Conservation (phyloP, 37 sponge, comb jelly and placozoan species). For the Tethya wilhelma region DNA sequence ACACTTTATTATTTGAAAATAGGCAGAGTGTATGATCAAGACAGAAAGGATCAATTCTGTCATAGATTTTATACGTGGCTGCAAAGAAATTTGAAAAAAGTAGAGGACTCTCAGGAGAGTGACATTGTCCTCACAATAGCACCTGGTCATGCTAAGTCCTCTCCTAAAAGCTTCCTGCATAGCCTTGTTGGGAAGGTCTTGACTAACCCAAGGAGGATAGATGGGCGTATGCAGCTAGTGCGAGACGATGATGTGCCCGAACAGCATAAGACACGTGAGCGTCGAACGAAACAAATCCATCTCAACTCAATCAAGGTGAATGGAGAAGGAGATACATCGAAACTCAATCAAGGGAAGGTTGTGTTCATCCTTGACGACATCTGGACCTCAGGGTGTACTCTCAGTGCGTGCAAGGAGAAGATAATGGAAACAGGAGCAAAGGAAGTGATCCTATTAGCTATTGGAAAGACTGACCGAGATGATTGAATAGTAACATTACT, state of each 20-base stretch:
- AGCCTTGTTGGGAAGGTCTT: background rate
- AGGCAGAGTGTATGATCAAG: background rate
- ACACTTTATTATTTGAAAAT: background rate
- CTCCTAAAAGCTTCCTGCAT: background rate
- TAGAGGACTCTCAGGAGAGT: background rate
- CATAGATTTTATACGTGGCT: background rate
- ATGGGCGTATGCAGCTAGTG: background rate
- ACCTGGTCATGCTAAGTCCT: background rate
- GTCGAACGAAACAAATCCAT: too few species aligned
- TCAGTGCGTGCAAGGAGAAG: conserved; percentile 6
- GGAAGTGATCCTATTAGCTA: conserved; percentile 13
- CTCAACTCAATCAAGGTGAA: background rate
- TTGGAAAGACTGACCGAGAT: too few species aligned
- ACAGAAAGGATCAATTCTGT: background rate
- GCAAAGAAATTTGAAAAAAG: background rate
- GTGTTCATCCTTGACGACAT: conserved; percentile 39
- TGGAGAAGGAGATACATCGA: background rate
- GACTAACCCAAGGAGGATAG: too few species aligned
- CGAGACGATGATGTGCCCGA: background rate
- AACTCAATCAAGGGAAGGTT: conserved; percentile 10
- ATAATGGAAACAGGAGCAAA: background rate
- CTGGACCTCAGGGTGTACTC: conserved; percentile 43
- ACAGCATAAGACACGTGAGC: background rate
- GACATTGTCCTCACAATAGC: background rate
- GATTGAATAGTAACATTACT: too few species aligned